These are phyloP conservation scores for Gandaritis pyraliata DNA, from an alignment of 2,888 invertebrate genomes.

Conservation along the genomic window DNA sequence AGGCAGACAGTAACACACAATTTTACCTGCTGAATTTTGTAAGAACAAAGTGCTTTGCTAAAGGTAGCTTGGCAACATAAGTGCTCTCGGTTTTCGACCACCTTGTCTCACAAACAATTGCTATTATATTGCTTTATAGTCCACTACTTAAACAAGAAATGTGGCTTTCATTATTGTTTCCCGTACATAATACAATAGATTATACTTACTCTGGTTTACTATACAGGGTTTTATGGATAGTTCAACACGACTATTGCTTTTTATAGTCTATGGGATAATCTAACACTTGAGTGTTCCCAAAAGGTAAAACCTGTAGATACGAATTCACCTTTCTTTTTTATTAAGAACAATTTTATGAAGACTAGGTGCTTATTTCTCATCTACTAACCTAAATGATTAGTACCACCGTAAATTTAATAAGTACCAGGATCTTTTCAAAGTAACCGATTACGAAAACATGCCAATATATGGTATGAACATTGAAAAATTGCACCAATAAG, in stretches of 20 bases:
- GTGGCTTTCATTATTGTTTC: constrained; percentile 11
- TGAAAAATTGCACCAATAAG: background rate
- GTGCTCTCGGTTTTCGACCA: constrained; percentile 10
- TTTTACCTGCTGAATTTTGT: background rate
- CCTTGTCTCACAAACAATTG: constrained; percentile 18
- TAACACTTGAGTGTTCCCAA: too few species aligned
- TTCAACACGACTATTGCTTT: too few species aligned
- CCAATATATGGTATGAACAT: background rate
- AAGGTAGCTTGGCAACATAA: background rate
- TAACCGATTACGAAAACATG: background rate
- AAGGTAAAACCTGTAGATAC: too few species aligned
- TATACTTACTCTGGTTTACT: background rate
- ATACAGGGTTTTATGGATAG: background rate
- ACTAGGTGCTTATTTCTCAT: too few species aligned
- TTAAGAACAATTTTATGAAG: too few species aligned
- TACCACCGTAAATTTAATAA: too few species aligned
- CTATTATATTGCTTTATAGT: constrained; percentile 11
- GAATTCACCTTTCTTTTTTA: too few species aligned
- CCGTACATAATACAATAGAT: constrained; percentile 5
- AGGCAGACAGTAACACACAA: background rate
- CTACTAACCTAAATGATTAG: too few species aligned
- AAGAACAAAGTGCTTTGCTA: background rate
- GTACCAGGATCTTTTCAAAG: too few species aligned
- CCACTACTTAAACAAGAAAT: constrained; percentile 13
- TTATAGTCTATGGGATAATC: too few species aligned